phyloP scores from a whole-genome alignment of 2,797 vertebrate genomes.

The Sebastes baramenuke region DNA sequence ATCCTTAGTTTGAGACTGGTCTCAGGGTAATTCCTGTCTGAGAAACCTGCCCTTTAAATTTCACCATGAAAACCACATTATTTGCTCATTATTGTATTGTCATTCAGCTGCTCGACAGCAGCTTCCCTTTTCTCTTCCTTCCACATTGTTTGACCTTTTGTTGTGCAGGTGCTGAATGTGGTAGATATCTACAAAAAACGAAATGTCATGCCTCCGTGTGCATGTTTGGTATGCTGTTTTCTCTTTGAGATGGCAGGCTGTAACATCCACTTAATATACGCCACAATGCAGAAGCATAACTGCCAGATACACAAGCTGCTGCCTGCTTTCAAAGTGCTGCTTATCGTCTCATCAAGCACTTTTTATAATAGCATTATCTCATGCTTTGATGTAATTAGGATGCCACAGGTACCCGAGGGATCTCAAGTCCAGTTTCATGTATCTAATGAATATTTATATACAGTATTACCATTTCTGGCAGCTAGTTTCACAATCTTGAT shows the following conservation, averaged over 20 bases:
- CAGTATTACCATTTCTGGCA: slow-evolving; percentile 50
- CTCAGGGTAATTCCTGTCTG: neutral
- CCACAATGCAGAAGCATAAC: neutral
- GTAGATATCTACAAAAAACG: slow-evolving; percentile 7
- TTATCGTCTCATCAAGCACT: slow-evolving; percentile 26
- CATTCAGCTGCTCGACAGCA: neutral
- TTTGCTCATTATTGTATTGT: slow-evolving; percentile 5
- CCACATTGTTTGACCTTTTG: slow-evolving; percentile 11
- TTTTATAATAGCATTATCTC: slow-evolving; percentile 48
- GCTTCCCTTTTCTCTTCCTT: neutral
- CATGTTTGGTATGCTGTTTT: slow-evolving; percentile 13
- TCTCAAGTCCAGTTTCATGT: slow-evolving; percentile 41
- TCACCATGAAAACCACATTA: neutral
- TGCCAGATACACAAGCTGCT: slow-evolving; percentile 8
- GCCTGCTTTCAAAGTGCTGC: slow-evolving; percentile 28
- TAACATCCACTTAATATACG: neutral
- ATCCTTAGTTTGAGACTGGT: neutral
- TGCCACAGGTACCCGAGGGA: slow-evolving; percentile 47
- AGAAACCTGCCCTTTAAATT: slow-evolving; percentile 7
- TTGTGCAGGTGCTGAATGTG: slow-evolving; percentile 10
- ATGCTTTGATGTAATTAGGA: slow-evolving; percentile 53
- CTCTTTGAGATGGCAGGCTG: neutral
- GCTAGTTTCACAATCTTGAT: slow-evolving; percentile 24
- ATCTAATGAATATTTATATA: slow-evolving; percentile 61
- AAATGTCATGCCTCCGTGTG: slow-evolving; percentile 31